Evolutionary conservation across 2,888 invertebrate genomes (phyloP).

Genomic region (Himalopsyche anomala): DNA sequence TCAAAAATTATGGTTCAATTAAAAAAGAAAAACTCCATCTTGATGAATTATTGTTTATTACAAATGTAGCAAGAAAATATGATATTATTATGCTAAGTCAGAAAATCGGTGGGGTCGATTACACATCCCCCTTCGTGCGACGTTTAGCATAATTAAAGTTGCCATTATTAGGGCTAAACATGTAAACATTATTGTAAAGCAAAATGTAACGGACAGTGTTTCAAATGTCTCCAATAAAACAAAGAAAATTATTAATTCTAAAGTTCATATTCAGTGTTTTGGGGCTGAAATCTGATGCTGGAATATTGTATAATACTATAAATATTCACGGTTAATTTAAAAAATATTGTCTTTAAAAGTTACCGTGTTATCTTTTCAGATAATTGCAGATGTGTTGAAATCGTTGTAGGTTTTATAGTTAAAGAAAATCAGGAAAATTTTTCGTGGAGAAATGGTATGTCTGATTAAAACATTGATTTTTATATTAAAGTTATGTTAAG

Average conservation of each 20-base stretch:
- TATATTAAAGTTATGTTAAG: too few relatives aligned
- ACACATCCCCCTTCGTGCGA: conserved; percentile 7
- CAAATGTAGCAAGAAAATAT: conserved; percentile 22
- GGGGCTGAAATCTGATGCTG: too few relatives aligned
- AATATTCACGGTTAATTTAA: too few relatives aligned
- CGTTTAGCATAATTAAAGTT: conserved; percentile 31
- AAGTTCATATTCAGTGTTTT: too few relatives aligned
- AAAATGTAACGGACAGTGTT: neutral
- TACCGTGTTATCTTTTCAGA: too few relatives aligned
- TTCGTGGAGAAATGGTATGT: too few relatives aligned
- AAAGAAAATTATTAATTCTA: neutral
- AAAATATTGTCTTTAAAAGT: too few relatives aligned
- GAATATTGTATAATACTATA: too few relatives aligned
- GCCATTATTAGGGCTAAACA: conserved; percentile 8
- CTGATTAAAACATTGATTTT: too few relatives aligned
- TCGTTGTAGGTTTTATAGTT: too few relatives aligned
- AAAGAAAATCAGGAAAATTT: too few relatives aligned
- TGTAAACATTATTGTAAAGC: neutral
- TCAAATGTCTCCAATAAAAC: neutral
- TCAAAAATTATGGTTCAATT: conserved; percentile 30
- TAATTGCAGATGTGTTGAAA: too few relatives aligned
- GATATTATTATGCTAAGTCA: conserved; percentile 31
- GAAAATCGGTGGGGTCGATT: conserved; percentile 18
- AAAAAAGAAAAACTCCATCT: conserved; percentile 5
- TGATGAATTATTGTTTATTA: conserved; percentile 12